Conservation (phyloP, 2,888 invertebrate species). For the Thera britannica region DNA sequence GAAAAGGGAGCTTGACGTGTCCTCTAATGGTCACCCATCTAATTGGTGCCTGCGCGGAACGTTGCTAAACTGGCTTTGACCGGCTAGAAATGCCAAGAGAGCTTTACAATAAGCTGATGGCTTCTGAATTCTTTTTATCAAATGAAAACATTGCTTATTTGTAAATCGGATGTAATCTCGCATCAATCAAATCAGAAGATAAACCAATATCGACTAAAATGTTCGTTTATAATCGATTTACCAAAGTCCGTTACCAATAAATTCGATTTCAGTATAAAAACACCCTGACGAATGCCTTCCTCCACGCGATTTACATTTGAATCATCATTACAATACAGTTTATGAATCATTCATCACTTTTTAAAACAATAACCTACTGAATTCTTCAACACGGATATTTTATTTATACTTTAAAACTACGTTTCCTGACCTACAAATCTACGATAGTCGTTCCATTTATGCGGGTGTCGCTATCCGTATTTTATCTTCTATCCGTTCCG, state of each 20-base stretch:
- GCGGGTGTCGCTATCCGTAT: neutral
- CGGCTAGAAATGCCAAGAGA: neutral
- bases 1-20: too few relatives aligned
- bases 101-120: neutral
- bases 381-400: slow-evolving; percentile 28
- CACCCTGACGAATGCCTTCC: slow-evolving; percentile 44
- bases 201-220: slow-evolving; percentile 21
- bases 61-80: too few relatives aligned
- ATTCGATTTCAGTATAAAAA: slow-evolving; percentile 33
- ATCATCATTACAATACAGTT: slow-evolving; percentile 34
- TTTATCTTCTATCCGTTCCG: neutral
- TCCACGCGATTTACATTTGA: slow-evolving; percentile 37
- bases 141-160: neutral
- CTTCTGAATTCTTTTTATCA: neutral
- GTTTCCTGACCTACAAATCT: slow-evolving; percentile 4
- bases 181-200: slow-evolving; percentile 13
- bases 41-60: too few relatives aligned
- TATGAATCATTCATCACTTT: slow-evolving; percentile 41
- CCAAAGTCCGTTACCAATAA: slow-evolving; percentile 30
- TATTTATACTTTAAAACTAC: slow-evolving; percentile 1
- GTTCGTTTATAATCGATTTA: slow-evolving; percentile 33
- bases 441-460: neutral
- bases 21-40: too few relatives aligned
- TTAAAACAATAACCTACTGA: slow-evolving; percentile 32
- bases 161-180: neutral